Base-by-base conservation (phyloP, 2,888 invertebrate genomes). In the Standfussiana lucernea region DNA sequence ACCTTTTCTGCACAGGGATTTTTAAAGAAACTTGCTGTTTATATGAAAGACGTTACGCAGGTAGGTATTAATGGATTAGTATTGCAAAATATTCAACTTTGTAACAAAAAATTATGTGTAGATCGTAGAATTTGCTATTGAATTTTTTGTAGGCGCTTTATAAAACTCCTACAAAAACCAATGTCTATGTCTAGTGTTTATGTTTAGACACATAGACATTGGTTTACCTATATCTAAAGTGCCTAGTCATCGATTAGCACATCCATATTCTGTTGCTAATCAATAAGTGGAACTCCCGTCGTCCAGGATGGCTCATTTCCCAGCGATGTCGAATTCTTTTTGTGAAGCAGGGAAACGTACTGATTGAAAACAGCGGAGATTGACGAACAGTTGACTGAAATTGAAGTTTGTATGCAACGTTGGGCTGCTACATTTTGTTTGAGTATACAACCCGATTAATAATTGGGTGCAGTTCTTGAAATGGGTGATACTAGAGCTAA, bases 301-400 rank as follows among this genome's bases (percentile, higher is more conserved):
- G n/a, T 64, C 65, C 77, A 40, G 69, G 64, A 64, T 28, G 40
- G 69, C 71, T 86, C 69, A 78, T 82, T 85, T 82, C 67, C 65
- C 47, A 62, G 50, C 8, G 68, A 74, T 40, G 53, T 68, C 67
- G 45, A 13, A 24, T 75, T 72, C 64, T 80, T 82, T 86, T 85
- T 82, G 56, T 75, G 32, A 37, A 72, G 68, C 28, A 61, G 72
- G 64, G 70, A 87, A 59, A 79, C 73, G 74, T 75, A 68, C 62
- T 74, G 69, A 75, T 78, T 82, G 85, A 77, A 83, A 74, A 74
- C 59, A 65, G 68, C 62, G 68, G 75, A 79, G 65, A 78, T 88
- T 70, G 67, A 72, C 56, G 47, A 69, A 75, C 59, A 73, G 72
- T 75, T 79, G 59, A 61, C 28, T 64, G 80, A 45, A 72, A 78